A percentile compares a stretch with the other conserved stretches of the same genome.
These are phyloP conservation scores for Herminia tarsipennalis DNA, from an alignment of 2,888 invertebrate species.

Conservation along the genomic window DNA sequence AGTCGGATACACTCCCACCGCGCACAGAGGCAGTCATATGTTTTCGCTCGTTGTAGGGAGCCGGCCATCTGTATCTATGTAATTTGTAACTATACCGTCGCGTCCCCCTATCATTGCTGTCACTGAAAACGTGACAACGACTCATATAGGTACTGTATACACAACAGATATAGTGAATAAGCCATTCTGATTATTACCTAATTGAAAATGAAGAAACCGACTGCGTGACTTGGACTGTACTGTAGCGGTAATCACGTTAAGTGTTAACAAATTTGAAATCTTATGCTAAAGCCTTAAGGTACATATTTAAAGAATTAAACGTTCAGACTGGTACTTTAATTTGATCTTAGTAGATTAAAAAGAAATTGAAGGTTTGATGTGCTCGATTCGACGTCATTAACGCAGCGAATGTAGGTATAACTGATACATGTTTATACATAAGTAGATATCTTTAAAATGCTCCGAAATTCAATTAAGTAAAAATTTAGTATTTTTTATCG, in stretches of 20 bases:
- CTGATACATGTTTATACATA: slow-evolving; percentile 14
- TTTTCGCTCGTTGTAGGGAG: too few species aligned
- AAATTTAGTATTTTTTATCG: too few species aligned
- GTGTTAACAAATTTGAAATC: slow-evolving; percentile 5
- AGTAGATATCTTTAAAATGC: too few species aligned
- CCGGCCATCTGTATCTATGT: too few species aligned
- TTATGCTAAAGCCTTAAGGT: slow-evolving; percentile 8
- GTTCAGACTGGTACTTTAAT: slow-evolving; percentile 3
- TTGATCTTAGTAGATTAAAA: slow-evolving; percentile 25
- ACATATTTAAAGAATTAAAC: slow-evolving; percentile 1
- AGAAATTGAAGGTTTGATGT: slow-evolving; percentile 24
- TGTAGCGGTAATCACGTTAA: not conserved
- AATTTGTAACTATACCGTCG: too few species aligned
- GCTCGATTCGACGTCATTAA: slow-evolving; percentile 16
- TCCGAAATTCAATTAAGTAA: too few species aligned
- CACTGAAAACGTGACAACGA: slow-evolving; percentile 32
- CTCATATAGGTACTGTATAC: slow-evolving; percentile 16
- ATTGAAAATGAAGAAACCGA: slow-evolving; percentile 14
- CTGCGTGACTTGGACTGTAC: slow-evolving; percentile 6
- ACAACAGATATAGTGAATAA: slow-evolving; percentile 12
- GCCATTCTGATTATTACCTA: slow-evolving; percentile 7
- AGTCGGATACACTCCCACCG: too few species aligned
- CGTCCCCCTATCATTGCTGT: slow-evolving; percentile 29
- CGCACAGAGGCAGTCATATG: too few species aligned
- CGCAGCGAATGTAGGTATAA: slow-evolving; percentile 1